Conservation (phyloP, 2,888 invertebrate genomes). For the Onchidella celtica region DNA sequence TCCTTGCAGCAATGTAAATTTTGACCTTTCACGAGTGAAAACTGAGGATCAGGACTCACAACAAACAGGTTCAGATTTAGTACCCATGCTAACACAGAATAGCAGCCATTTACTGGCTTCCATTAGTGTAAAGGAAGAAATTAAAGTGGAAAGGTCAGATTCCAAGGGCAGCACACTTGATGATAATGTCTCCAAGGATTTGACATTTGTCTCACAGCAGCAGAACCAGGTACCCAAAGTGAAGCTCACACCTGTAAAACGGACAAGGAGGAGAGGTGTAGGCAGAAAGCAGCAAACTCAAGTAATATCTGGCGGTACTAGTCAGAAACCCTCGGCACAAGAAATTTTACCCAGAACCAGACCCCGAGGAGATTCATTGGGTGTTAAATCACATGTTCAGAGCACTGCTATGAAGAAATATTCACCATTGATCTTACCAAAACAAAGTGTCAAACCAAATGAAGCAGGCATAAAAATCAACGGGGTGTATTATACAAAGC, state of each 20-base stretch:
- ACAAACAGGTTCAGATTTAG: not conserved
- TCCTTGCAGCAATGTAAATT: not conserved
- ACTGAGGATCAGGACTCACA: not conserved
- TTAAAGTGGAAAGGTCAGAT: constrained; percentile 2
- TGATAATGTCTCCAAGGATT: not conserved
- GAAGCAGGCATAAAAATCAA: not conserved
- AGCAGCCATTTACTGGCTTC: not conserved
- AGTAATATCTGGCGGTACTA: not conserved
- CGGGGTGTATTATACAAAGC: not conserved
- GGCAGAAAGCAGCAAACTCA: not conserved
- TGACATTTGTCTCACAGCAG: not conserved
- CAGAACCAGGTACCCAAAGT: too few relatives aligned
- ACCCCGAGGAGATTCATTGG: not conserved
- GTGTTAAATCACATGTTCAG: too few relatives aligned
- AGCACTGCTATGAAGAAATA: too few relatives aligned
- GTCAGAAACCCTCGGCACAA: not conserved
- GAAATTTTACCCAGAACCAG: not conserved
- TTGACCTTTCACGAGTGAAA: constrained; percentile 5
- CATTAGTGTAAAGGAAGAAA: constrained; percentile 6
- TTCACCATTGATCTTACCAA: not conserved
- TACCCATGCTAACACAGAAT: not conserved
- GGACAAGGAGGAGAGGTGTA: not conserved
- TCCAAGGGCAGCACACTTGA: not conserved
- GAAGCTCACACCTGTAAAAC: too few relatives aligned
- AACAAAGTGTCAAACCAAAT: not conserved